Conservation (phyloP, 2,797 vertebrate genomes). For the Anabacerthia variegaticeps region DNA sequence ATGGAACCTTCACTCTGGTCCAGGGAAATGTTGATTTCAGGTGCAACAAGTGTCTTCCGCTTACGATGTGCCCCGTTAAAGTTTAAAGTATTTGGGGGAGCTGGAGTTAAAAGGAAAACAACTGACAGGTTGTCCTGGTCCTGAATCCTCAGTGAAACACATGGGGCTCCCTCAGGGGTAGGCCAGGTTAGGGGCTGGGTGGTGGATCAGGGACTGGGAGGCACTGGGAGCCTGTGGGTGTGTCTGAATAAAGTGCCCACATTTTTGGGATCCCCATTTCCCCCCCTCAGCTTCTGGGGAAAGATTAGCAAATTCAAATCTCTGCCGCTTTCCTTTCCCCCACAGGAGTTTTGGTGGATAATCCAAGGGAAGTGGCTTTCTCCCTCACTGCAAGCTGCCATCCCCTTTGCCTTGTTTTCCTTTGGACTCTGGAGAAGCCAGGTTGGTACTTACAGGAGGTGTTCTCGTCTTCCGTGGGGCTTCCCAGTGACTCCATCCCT, state of each 20-base stretch:
- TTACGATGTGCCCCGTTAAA: constrained; percentile 85
- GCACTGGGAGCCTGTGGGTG: neutral
- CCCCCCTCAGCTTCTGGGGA: neutral
- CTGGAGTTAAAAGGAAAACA: constrained; percentile 67
- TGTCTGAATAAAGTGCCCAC: neutral
- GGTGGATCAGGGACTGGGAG: neutral
- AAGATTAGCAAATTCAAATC: neutral
- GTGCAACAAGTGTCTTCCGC: constrained; percentile 90
- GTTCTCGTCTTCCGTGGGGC: constrained; percentile 80
- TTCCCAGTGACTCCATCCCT: constrained; percentile 87
- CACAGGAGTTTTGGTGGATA: rapidly evolving
- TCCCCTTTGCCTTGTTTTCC: neutral
- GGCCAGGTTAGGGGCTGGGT: neutral
- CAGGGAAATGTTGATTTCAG: constrained; percentile 96
- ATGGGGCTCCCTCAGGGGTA: rapidly evolving
- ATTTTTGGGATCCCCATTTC: neutral
- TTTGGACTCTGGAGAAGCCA: neutral
- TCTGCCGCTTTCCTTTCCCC: neutral
- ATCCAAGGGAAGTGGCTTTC: neutral
- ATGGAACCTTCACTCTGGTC: constrained; percentile 96
- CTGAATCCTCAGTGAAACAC: neutral
- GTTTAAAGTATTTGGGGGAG: constrained; percentile 85
- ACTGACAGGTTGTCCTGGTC: neutral
- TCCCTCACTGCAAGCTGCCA: neutral
- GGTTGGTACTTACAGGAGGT: constrained; percentile 83